Conservation (phyloP, 1,140 invertebrate genomes). For the Eriocheir sinensis region DNA sequence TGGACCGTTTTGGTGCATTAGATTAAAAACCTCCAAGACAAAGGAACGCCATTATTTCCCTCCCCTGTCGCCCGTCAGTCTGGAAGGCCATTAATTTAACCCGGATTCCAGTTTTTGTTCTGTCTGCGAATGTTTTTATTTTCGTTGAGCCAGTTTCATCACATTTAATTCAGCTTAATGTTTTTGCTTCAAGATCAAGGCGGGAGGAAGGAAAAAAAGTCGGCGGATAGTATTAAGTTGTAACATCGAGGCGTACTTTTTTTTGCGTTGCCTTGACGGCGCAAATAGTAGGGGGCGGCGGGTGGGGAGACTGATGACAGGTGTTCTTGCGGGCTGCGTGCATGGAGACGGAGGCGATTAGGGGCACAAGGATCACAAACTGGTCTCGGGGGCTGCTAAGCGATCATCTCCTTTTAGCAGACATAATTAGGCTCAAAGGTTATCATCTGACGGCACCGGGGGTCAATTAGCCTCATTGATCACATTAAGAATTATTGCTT, state of each 20-base stretch:
- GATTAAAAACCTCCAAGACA: not conserved
- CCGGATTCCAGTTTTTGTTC: not conserved
- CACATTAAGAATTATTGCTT: slow-evolving; percentile 49
- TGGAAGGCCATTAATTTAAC: not conserved
- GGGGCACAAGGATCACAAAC: slow-evolving; percentile 37
- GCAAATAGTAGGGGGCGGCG: slow-evolving; percentile 3
- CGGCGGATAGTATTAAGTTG: not conserved
- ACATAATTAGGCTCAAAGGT: slow-evolving; percentile 47
- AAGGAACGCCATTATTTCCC: not conserved
- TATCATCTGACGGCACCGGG: slow-evolving; percentile 47
- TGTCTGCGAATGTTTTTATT: not conserved
- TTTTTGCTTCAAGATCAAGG: not conserved
- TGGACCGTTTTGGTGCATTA: not conserved
- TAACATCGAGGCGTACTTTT: not conserved
- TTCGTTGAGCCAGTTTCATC: not conserved
- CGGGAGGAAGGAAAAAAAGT: no score
- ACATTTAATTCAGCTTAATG: not conserved
- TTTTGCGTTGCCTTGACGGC: not conserved
- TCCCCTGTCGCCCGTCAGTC: not conserved
- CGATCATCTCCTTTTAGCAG: slow-evolving; percentile 62
- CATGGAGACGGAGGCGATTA: not conserved
- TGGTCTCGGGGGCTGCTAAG: slow-evolving; percentile 40
- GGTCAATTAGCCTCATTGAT: slow-evolving; percentile 54
- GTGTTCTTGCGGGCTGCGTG: not conserved
- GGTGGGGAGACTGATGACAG: not conserved